A percentile compares a stretch with the other conserved stretches of the same genome.
These are phyloP conservation scores for Matsumurasca onukii DNA, from an alignment of 1,140 invertebrate genomes.

Conservation along the genomic window DNA sequence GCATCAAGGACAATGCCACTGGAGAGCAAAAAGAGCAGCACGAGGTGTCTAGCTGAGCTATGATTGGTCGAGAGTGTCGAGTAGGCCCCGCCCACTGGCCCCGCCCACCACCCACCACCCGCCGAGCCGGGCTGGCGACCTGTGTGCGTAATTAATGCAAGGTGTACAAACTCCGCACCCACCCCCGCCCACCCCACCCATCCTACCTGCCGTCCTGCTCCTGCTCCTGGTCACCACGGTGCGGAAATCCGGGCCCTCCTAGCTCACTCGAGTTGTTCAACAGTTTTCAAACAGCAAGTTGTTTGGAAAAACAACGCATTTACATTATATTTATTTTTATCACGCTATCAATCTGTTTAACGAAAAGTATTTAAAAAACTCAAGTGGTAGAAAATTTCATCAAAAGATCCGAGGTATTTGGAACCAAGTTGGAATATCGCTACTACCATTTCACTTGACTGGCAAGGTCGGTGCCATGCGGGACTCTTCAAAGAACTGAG, in stretches of 20 bases:
- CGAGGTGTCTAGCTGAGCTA: neutral
- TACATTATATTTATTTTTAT: neutral
- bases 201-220: neutral
- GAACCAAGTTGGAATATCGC: no score
- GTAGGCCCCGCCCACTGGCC: conserved; percentile 4
- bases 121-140: no score
- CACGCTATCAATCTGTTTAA: neutral
- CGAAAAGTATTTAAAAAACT: neutral
- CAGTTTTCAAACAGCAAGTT: neutral
- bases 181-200: neutral
- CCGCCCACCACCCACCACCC: neutral
- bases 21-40: conserved; percentile 9
- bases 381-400: no score
- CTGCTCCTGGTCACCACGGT: no score
- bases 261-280: no score
- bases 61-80: conserved; percentile 9
- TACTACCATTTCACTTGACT: no score
- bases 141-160: conserved; percentile 7
- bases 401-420: no score
- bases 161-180: no score
- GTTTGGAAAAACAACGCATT: neutral
- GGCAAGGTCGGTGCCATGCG: no score
- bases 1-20: conserved; percentile 13
- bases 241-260: no score
- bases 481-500: no score